These are phyloP conservation scores for Agrotis ipsilon DNA, from an alignment of 2,888 invertebrate genomes.

Conservation along the genomic window DNA sequence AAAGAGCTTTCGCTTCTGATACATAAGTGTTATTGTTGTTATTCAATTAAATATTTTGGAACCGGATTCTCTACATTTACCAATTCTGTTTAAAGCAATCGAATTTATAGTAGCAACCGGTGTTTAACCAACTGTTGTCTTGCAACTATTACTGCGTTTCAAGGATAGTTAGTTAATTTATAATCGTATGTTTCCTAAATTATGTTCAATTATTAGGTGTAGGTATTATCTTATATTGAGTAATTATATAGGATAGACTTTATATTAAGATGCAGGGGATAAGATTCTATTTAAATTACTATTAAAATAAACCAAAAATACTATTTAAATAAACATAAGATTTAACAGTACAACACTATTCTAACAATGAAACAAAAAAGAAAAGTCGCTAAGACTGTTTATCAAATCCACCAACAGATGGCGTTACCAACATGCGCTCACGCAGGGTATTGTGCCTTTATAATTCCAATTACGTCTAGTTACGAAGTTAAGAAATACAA, in stretches of 20 bases:
- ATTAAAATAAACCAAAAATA: too few relatives aligned
- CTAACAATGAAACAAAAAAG: slow-evolving; percentile 3
- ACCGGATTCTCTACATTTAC: slow-evolving; percentile 37
- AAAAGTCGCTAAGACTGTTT: slow-evolving; percentile 5
- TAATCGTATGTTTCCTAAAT: background rate
- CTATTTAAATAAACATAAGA: too few relatives aligned
- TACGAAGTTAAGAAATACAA: slow-evolving; percentile 46
- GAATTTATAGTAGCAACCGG: slow-evolving; percentile 20
- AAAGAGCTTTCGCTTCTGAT: slow-evolving; percentile 26
- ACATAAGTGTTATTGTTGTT: slow-evolving; percentile 4
- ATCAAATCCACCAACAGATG: slow-evolving; percentile 32
- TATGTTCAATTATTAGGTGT: background rate
- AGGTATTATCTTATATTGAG: background rate
- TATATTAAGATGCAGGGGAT: too few relatives aligned
- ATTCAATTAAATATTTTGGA: slow-evolving; percentile 16
- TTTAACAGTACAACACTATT: too few relatives aligned
- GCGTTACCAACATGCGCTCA: slow-evolving; percentile 33
- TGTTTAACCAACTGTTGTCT: slow-evolving; percentile 25
- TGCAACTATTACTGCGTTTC: slow-evolving; percentile 43
- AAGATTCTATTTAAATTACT: too few relatives aligned
- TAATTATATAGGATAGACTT: background rate
- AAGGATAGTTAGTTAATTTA: slow-evolving; percentile 35
- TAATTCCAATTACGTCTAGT: slow-evolving; percentile 36
- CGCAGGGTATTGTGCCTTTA: slow-evolving; percentile 31
- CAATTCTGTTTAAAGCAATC: slow-evolving; percentile 22